A percentile compares a stretch with the other conserved stretches of the same genome.
Evolutionary conservation across 2,888 invertebrate genomes (phyloP).

Genomic region (Lacanobia wlatinum): DNA sequence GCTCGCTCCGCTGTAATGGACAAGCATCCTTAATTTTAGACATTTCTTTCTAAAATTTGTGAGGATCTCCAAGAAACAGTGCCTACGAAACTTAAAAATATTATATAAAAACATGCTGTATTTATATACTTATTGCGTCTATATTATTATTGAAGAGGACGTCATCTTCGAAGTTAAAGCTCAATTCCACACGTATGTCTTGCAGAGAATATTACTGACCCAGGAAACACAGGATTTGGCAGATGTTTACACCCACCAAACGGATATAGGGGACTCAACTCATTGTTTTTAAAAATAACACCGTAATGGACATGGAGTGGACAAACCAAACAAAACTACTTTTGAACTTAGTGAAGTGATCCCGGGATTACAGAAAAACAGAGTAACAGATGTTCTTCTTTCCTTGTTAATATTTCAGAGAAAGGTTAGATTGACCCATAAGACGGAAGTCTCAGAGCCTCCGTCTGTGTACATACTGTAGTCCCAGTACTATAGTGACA

Average conservation of each 20-base stretch:
- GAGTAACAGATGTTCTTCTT: slow-evolving; percentile 48
- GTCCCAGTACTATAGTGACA: not conserved
- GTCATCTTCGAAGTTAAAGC: not conserved
- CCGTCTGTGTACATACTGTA: too few relatives aligned
- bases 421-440: not conserved
- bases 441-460: not conserved
- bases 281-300: slow-evolving; percentile 61
- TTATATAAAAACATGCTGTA: too few relatives aligned
- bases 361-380: slow-evolving; percentile 55
- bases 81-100: too few relatives aligned
- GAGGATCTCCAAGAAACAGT: too few relatives aligned
- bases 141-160: not conserved
- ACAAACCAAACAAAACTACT: slow-evolving; percentile 52
- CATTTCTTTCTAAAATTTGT: too few relatives aligned
- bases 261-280: slow-evolving; percentile 7
- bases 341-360: slow-evolving; percentile 33
- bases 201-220: not conserved
- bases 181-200: not conserved
- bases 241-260: slow-evolving; percentile 33
- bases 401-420: slow-evolving; percentile 30
- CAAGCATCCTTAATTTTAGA: too few relatives aligned
- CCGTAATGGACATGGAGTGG: slow-evolving; percentile 44
- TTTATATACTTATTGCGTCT: too few relatives aligned
- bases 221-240: slow-evolving; percentile 35
- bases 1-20: too few relatives aligned